Conservation (phyloP, 92 coral and sea anemone genomes). For the Muricea muricata region DNA sequence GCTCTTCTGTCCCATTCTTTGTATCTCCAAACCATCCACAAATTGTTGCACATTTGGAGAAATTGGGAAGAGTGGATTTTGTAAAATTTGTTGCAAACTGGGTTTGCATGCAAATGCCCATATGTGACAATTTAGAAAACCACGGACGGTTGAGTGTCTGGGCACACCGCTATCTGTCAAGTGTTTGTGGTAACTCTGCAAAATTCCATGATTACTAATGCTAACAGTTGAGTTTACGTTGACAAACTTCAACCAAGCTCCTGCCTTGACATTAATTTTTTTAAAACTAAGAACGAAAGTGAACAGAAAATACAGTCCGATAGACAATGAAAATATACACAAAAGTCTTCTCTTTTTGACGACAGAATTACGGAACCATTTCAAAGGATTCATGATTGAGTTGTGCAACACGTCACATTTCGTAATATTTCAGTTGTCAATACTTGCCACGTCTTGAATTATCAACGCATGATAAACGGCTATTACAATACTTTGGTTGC, state of each 20-base stretch:
- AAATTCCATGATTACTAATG: no score
- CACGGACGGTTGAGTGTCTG: not conserved
- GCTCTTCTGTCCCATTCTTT: conserved; percentile 28
- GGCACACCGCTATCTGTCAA: not conserved
- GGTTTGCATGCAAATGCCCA: conserved; percentile 20
- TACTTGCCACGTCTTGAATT: not conserved
- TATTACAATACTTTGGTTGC: no score
- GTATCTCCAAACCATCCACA: conserved; percentile 39
- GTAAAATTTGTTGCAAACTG: conserved; percentile 49
- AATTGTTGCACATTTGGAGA: conserved; percentile 57
- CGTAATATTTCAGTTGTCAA: not conserved
- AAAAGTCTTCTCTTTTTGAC: not conserved
- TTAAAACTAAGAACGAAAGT: not conserved
- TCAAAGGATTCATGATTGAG: not conserved
- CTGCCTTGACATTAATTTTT: not conserved
- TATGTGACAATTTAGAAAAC: not conserved
- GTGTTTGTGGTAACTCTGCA: not conserved
- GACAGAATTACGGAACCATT: not conserved
- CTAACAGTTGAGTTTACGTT: not conserved
- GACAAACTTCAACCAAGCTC: no score
- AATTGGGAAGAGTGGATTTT: conserved; percentile 73
- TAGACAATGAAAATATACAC: not conserved
- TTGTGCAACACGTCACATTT: not conserved
- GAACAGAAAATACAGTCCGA: not conserved
- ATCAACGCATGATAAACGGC: no score